Evolutionary conservation across 2,888 invertebrate species (phyloP).

Genomic region (Tortricodes alternella): DNA sequence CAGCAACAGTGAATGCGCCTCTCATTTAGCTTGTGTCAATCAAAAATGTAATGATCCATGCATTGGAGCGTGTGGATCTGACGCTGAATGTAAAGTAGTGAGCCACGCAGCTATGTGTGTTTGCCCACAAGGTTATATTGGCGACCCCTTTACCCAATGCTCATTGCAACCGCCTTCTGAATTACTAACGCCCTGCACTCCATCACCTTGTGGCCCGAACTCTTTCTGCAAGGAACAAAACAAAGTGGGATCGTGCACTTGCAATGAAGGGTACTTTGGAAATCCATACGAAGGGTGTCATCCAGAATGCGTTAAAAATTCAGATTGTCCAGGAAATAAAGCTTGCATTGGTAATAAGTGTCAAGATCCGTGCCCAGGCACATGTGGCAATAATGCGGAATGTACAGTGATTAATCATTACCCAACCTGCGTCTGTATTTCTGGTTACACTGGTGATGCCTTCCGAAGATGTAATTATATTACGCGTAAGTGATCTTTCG

Average conservation of each 20-base stretch:
- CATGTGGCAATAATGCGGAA: conserved; percentile 88
- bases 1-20: conserved; percentile 88
- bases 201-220: conserved; percentile 88
- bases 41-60: conserved; percentile 90
- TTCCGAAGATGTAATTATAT: conserved; percentile 76
- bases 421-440: conserved; percentile 85
- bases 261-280: conserved; percentile 87
- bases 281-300: conserved; percentile 90
- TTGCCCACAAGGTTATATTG: conserved; percentile 85
- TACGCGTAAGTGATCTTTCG: conserved; percentile 50
- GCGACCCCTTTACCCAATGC: conserved; percentile 86
- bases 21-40: conserved; percentile 87
- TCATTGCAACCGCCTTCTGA: conserved; percentile 71
- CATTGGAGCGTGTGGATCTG: conserved; percentile 86
- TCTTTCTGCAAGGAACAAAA: conserved; percentile 87
- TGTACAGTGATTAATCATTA: conserved; percentile 88
- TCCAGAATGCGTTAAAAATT: conserved; percentile 88
- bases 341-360: conserved; percentile 90
- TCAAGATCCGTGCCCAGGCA: conserved; percentile 88
- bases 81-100: conserved; percentile 88
- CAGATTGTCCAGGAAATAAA: conserved; percentile 87
- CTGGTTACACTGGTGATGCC: conserved; percentile 85
- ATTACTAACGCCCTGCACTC: conserved; percentile 84
- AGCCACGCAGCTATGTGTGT: conserved; percentile 91
- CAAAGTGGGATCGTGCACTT: conserved; percentile 87